Conservation (phyloP, 2,113 vertebrate genomes). For the Gavialis gangeticus region DNA sequence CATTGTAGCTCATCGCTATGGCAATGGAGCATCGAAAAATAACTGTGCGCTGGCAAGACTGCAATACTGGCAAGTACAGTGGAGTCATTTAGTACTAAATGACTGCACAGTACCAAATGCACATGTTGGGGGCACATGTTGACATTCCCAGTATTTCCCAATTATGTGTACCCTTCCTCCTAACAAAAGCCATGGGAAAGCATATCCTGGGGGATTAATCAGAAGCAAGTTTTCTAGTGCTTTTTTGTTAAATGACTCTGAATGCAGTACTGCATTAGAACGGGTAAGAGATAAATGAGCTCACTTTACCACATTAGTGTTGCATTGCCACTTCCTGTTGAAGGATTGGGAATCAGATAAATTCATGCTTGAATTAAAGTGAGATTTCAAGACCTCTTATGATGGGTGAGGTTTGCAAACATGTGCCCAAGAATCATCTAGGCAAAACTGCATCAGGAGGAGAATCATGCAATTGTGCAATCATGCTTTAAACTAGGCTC, state of each 20-base stretch:
- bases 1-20: no score
- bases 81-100: no score
- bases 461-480: neutral
- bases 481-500: no score
- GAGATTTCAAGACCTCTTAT: slow-evolving; percentile 8
- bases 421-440: fast-evolving
- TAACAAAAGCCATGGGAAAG: neutral
- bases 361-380: neutral
- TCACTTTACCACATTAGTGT: neutral
- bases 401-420: slow-evolving; percentile 7
- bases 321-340: neutral
- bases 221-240: neutral
- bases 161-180: neutral
- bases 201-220: neutral
- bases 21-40: no score
- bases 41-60: no score
- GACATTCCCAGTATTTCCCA: neutral
- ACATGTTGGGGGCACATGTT: neutral
- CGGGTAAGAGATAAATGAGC: neutral
- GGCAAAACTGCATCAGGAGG: neutral
- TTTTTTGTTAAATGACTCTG: neutral
- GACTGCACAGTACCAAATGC: no score
- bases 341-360: neutral
- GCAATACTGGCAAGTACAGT: no score
- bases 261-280: neutral